A percentile compares a stretch with the other conserved stretches of the same genome.
Conservation (phyloP, 1,140 invertebrate species). For the Magallana angulata region DNA sequence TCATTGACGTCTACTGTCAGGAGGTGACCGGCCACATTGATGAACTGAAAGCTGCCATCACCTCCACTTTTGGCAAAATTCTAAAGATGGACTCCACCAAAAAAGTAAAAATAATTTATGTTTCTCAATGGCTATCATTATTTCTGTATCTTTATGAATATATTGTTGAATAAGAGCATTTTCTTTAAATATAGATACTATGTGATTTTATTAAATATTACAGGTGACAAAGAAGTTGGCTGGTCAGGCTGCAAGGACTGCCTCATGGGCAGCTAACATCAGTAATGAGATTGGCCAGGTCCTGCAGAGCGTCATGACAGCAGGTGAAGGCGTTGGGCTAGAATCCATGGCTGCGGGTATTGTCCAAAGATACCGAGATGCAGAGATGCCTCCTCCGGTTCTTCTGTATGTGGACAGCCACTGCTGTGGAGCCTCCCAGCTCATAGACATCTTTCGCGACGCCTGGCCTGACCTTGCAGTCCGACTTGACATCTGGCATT, state of each 20-base stretch:
- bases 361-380: not conserved
- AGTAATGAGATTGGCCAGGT: conserved; percentile 57
- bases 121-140: no score
- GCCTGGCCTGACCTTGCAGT: not conserved
- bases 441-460: conserved; percentile 4
- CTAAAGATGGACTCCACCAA: conserved; percentile 63
- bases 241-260: not conserved
- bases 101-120: conserved; percentile 37
- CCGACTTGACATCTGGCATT: conserved; percentile 66
- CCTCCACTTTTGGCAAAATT: conserved; percentile 59
- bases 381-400: not conserved
- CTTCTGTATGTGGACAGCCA: conserved; percentile 41
- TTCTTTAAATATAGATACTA: no score
- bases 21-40: conserved; percentile 57
- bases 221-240: no score
- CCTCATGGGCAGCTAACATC: conserved; percentile 2
- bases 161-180: no score
- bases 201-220: no score
- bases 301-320: conserved; percentile 56
- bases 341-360: conserved; percentile 39
- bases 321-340: conserved; percentile 43
- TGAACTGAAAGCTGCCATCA: conserved; percentile 63
- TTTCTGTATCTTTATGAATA: no score
- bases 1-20: conserved; percentile 54
- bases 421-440: conserved; percentile 26